Base-by-base conservation (phyloP, 2,113 vertebrate species). In the Sebastes fasciatus region DNA sequence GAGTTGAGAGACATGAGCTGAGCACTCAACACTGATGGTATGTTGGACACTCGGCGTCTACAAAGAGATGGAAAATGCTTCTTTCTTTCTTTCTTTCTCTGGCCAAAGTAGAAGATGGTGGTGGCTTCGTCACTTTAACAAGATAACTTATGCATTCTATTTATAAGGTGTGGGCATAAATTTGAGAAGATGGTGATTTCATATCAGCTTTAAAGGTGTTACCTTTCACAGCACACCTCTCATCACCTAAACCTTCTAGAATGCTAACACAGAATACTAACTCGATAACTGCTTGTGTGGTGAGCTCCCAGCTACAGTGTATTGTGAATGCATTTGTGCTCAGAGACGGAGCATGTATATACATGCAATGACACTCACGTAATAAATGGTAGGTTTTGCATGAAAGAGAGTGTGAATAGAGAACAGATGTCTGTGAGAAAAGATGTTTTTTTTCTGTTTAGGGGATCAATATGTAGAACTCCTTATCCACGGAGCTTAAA, bases 211-310 rank as follows among this genome's bases (percentile, higher is more conserved):
- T 48, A 0, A 79, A 78, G 74, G 80, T 90, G 80, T 84, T 67
- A 88, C 66, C 58, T 86, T 86, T 83, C 85, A 83, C 75, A 81
- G 13, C n/a, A 60, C 54, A 83, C 55, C 74, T 83, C 55, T 83
- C 73, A 82, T 74, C 80, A 86, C 14, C 3, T 34, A 34, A 4
- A 74, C 63, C n/a, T 23, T 23, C 7, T 4, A 12, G 45, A 13
- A 54, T 49, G 34, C 14, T 71, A 57, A 54, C 6, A 57, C 12
- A 8, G 26, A 88, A 80, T 10, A 75, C 11, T 34, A 65, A 34
- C 54, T 78, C 43, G 43, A 10, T 71, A 79, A 79, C 42, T 82
- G 58, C 79, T 85, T 73, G 63, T 86, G 90, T 83, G 89, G 87
- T 74, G 69, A 75, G 63, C 73, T 81, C 23, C 26, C 88, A 72